Conservation (phyloP, 23 tunicate genomes). For the Trididemnum clinides region DNA sequence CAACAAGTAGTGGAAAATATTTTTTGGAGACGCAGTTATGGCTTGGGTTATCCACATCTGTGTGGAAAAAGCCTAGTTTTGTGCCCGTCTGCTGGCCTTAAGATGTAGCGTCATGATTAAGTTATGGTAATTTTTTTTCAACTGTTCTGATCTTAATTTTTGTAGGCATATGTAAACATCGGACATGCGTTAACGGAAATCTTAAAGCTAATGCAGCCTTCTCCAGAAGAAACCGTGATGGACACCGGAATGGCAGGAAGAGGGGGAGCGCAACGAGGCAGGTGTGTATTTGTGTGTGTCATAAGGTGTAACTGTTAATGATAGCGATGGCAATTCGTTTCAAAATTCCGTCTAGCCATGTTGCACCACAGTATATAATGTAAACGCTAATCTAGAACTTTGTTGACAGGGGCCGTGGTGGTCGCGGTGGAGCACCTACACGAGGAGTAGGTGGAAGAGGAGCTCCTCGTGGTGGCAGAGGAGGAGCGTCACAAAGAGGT, state of each 20-base stretch:
- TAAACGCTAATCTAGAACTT: too few relatives aligned
- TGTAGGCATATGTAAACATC: slow-evolving; percentile 57
- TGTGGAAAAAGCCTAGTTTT: too few relatives aligned
- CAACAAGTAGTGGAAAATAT: too few relatives aligned
- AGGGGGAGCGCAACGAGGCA: slow-evolving; percentile 19
- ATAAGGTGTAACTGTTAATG: too few relatives aligned
- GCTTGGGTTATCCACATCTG: too few relatives aligned
- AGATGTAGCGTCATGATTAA: too few relatives aligned
- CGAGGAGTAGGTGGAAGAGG: slow-evolving; percentile 36
- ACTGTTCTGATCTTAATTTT: not conserved
- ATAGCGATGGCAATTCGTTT: too few relatives aligned
- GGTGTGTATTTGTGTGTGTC: too few relatives aligned
- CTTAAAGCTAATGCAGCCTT: slow-evolving; percentile 63
- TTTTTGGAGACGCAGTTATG: too few relatives aligned
- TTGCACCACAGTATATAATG: too few relatives aligned
- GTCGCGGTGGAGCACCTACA: slow-evolving; percentile 15
- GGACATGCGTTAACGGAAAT: slow-evolving; percentile 76
- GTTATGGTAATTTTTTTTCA: not conserved
- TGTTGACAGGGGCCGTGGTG: slow-evolving; percentile 14
- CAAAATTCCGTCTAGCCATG: too few relatives aligned
- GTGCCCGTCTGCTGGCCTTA: too few relatives aligned
- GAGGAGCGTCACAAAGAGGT: slow-evolving; percentile 8
- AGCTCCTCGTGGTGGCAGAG: not conserved
- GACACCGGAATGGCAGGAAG: not conserved
- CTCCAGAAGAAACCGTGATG: slow-evolving; percentile 39